phyloP scores from a whole-genome alignment of 2,888 invertebrate genomes.

The Pollenia angustigena region DNA sequence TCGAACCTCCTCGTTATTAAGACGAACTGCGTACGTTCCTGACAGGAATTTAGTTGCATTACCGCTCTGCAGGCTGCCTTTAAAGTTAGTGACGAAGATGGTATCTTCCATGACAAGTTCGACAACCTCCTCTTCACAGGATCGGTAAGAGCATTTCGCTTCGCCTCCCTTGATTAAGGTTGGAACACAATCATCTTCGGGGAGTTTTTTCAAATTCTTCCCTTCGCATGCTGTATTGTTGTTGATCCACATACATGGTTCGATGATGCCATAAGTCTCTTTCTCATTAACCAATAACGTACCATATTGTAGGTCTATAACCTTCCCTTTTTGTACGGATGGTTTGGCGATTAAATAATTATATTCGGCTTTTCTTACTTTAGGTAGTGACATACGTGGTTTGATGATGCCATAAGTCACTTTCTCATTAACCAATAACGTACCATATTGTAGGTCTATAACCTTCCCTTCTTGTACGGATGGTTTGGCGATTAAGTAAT shows the following conservation, averaged over 20 bases:
- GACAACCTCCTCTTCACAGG: constrained; percentile 16
- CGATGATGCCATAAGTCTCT: constrained; percentile 9
- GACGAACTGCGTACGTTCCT: constrained; percentile 17
- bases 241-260: constrained; percentile 15
- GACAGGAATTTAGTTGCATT: constrained; percentile 26
- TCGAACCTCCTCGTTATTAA: constrained; percentile 13
- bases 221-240: constrained; percentile 20
- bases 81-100: not conserved
- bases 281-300: constrained; percentile 16
- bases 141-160: constrained; percentile 24
- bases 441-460: too few relatives aligned
- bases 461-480: too few relatives aligned
- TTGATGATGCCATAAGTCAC: too few relatives aligned
- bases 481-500: too few relatives aligned
- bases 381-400: too few relatives aligned
- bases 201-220: constrained; percentile 18
- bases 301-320: constrained; percentile 3
- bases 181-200: constrained; percentile 17
- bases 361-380: too few relatives aligned
- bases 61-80: constrained; percentile 18
- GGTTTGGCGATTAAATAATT: too few relatives aligned
- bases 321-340: not conserved
- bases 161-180: constrained; percentile 17
- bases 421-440: too few relatives aligned
- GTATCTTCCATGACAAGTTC: not conserved